phyloP scores from a whole-genome alignment of 2,888 invertebrate genomes.

The Drosophila demipolita region DNA sequence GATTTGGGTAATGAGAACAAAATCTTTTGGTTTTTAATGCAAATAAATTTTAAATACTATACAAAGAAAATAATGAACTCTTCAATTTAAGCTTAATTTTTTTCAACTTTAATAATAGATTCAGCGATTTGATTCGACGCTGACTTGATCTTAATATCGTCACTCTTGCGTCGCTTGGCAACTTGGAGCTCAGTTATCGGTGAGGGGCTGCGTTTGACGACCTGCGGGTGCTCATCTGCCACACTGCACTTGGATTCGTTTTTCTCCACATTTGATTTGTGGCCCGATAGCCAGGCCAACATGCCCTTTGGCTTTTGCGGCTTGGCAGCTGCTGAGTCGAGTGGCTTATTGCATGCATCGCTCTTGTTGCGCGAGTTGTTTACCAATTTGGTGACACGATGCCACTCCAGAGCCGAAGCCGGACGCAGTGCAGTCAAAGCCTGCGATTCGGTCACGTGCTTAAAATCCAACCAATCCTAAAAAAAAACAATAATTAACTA shows the following conservation, averaged over 20 bases:
- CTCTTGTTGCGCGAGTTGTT: conserved; percentile 90
- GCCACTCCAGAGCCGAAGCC: conserved; percentile 87
- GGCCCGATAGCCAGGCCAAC: conserved; percentile 77
- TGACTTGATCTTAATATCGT: conserved; percentile 20
- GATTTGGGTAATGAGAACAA: conserved; percentile 57
- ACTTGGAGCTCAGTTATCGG: conserved; percentile 28
- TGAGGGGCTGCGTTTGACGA: conserved; percentile 37
- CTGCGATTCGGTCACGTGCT: conserved; percentile 86
- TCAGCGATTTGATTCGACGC: conserved; percentile 12
- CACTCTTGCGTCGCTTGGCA: conserved; percentile 48
- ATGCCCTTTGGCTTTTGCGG: conserved; percentile 71
- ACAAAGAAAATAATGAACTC: background rate
- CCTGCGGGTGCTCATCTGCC: background rate
- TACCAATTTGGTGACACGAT: conserved; percentile 90
- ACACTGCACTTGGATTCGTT: conserved; percentile 12
- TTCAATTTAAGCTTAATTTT: background rate
- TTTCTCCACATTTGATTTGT: conserved; percentile 53
- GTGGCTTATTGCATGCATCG: conserved; percentile 86
- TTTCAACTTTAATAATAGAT: background rate
- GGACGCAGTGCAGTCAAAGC: conserved; percentile 86
- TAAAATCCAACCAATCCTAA: conserved; percentile 89
- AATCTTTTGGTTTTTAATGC: conserved; percentile 65
- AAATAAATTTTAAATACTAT: conserved; percentile 69
- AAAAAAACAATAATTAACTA: conserved; percentile 21
- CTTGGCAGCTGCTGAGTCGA: conserved; percentile 68